phyloP scores from a whole-genome alignment of 1,140 invertebrate species.

The Drosophila ogumai region DNA sequence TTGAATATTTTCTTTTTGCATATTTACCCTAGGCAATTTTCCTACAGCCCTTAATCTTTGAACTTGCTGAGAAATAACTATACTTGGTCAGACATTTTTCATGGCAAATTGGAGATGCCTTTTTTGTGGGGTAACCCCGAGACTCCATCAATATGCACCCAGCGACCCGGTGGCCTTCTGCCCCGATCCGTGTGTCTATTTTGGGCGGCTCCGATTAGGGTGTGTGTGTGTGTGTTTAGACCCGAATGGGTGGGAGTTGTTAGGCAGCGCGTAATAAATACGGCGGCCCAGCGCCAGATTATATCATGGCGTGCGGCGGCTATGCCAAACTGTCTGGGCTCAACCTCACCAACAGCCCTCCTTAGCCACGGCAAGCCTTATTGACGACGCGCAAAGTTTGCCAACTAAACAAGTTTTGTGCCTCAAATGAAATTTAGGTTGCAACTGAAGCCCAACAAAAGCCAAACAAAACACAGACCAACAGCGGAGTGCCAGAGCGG shows the following conservation, averaged over 20 bases:
- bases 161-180: slow-evolving; percentile 20
- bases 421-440: slow-evolving; percentile 84
- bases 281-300: slow-evolving; percentile 59
- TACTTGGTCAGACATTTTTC: slow-evolving; percentile 20
- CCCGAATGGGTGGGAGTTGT: slow-evolving; percentile 24
- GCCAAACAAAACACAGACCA: slow-evolving; percentile 71
- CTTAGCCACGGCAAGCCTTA: slow-evolving; percentile 51
- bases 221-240: not conserved
- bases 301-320: slow-evolving; percentile 75
- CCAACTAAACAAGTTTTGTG: slow-evolving; percentile 83
- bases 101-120: slow-evolving; percentile 39
- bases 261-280: slow-evolving; percentile 70
- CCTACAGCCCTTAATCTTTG: slow-evolving; percentile 9
- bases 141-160: slow-evolving; percentile 34
- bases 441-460: slow-evolving; percentile 82
- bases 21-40: not conserved
- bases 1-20: not conserved
- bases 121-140: slow-evolving; percentile 22
- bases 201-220: slow-evolving; percentile 19
- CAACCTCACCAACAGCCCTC: slow-evolving; percentile 10
- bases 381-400: slow-evolving; percentile 83
- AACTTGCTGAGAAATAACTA: slow-evolving; percentile 13
- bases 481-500: slow-evolving; percentile 33
- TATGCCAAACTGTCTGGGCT: slow-evolving; percentile 65
- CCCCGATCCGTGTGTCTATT: slow-evolving; percentile 18